Conservation (phyloP, 2,888 invertebrate species). For the Tipula unca region DNA sequence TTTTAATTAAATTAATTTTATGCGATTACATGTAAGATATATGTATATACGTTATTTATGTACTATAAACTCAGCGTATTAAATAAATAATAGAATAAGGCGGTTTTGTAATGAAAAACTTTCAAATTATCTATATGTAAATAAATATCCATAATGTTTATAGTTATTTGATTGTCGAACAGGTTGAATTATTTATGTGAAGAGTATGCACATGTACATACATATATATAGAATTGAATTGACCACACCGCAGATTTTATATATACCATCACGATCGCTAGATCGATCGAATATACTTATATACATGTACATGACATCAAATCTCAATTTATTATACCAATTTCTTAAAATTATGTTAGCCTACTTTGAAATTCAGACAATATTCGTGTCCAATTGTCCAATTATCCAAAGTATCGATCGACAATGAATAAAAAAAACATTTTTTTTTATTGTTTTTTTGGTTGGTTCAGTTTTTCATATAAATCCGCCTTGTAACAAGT, state of each 20-base stretch:
- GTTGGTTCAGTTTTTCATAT: neutral
- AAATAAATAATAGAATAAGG: neutral
- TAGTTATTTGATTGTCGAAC: neutral
- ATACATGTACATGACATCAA: neutral
- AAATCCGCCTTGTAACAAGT: neutral
- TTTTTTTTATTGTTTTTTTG: neutral
- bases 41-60: neutral
- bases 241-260: neutral
- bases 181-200: neutral
- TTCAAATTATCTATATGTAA: neutral
- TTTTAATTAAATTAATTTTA: conserved; percentile 3
- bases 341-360: neutral
- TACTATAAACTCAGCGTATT: neutral
- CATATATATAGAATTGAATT: neutral
- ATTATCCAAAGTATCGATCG: neutral
- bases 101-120: neutral
- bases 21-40: neutral
- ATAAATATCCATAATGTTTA: neutral
- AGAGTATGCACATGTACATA: neutral
- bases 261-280: neutral
- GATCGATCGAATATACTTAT: neutral
- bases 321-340: neutral
- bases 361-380: neutral
- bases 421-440: neutral
- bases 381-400: conserved; percentile 14